Evolutionary conservation across 2,113 vertebrate species (phyloP).

Genomic region (Felis chaus): DNA sequence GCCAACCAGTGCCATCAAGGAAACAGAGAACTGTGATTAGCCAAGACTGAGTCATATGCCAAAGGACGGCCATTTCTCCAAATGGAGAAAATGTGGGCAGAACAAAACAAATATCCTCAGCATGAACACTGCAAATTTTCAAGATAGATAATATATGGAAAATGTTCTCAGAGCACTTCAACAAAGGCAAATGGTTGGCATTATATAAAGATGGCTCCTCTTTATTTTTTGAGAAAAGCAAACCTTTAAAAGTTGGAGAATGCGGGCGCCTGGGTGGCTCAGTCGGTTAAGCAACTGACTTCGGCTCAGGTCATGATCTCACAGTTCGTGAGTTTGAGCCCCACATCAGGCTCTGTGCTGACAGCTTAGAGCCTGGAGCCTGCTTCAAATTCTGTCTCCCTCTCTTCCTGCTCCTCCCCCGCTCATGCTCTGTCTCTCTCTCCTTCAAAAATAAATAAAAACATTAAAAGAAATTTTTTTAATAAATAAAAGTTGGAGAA

Average conservation of each 20-base stretch:
- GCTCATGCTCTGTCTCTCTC: too few species aligned
- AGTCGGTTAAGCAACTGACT: too few species aligned
- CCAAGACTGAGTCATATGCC: background rate
- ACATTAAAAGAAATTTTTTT: too few species aligned
- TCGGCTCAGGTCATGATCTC: too few species aligned
- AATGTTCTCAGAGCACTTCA: background rate
- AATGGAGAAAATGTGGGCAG: background rate
- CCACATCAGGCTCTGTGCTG: too few species aligned
- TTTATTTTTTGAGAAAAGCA: constrained; percentile 19
- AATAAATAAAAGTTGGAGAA: background rate
- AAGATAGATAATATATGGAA: background rate
- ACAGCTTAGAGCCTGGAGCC: too few species aligned
- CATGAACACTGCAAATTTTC: constrained; percentile 8
- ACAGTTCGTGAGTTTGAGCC: too few species aligned
- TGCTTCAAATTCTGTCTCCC: too few species aligned
- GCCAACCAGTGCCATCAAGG: background rate
- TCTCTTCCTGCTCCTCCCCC: too few species aligned
- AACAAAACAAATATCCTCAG: constrained; percentile 16
- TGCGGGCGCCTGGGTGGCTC: background rate
- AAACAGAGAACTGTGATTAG: background rate
- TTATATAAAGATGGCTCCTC: background rate
- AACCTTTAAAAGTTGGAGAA: constrained; percentile 11
- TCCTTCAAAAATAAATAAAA: too few species aligned
- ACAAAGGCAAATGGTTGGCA: background rate
- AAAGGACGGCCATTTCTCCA: background rate